Evolutionary conservation across 2,888 invertebrate genomes (phyloP), one percentile per base, ranked within the genome.

Genomic region (Venustoraphidia nigricollis): DNA sequence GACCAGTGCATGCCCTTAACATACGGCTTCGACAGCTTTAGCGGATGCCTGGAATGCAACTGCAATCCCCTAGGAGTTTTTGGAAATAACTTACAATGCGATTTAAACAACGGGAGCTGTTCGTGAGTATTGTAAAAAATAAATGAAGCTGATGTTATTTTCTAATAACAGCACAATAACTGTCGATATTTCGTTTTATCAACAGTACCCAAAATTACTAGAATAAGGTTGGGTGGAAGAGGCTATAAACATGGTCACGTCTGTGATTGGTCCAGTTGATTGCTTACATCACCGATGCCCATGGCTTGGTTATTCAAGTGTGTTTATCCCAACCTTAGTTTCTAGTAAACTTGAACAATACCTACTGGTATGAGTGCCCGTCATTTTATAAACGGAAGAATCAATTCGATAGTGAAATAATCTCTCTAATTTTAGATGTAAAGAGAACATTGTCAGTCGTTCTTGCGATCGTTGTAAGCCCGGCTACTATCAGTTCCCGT

Each of bases 31-130:
- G 90, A 98, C 70, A 82, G 87, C 40, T 81, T 93, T 47, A 88
- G 92, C 58, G 98, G 98, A 8, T 98, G 98, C 64, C 90, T 92
- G 65, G 86, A 88, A 53, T 98, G 97, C 64, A 83, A 83, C 59
- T 98, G 98, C 65, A 79, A 89, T 59, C 78, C 80, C 1, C 66
- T 83, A 36, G 98, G 98, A 6, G 90, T 94, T 0, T 66, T 78
- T 40, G 67, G 72, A 53, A 78, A 82, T 36, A 77, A 83, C 54
- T 66, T 88, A 47, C 92, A 94, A 59, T 98, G 98, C 63, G 88
- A 97, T 61, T 72, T 88, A 2, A 71, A 81, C 46, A 88, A 77
- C 55, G 98, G 98, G 9, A 83, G 81, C 55, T 95, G 95, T 70
- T 68, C 71, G 83, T 87, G 63, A 74, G 77, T 67, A 45, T 13